Conservation (phyloP, 2,797 vertebrate species). For the Apodemus agrarius region DNA sequence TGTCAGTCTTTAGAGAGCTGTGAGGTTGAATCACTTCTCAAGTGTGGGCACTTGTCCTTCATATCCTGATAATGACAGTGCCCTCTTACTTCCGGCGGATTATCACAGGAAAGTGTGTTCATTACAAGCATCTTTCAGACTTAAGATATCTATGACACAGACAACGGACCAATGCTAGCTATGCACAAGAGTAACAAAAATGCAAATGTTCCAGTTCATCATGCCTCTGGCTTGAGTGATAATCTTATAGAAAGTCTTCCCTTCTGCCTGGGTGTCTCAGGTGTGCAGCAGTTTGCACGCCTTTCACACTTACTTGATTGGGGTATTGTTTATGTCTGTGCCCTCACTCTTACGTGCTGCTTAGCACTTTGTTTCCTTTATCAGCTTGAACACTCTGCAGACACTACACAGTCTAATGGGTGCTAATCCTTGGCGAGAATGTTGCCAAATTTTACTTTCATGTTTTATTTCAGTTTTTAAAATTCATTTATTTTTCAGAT, state of each 20-base stretch:
- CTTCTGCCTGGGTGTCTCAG: neutral
- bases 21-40: slow-evolving; percentile 26
- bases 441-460: neutral
- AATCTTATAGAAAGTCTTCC: neutral
- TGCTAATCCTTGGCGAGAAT: neutral
- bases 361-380: neutral
- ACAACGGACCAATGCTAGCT: neutral
- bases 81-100: neutral
- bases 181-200: neutral
- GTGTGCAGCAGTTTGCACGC: neutral
- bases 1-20: neutral
- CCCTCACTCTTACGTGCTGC: neutral
- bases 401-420: neutral
- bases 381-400: neutral
- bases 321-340: neutral
- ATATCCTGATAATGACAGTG: neutral
- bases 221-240: neutral
- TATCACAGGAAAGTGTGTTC: neutral
- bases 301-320: neutral
- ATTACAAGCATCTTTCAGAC: neutral
- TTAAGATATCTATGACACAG: neutral
- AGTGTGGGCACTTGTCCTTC: neutral
- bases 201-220: neutral
- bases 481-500: slow-evolving; percentile 40
- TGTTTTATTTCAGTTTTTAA: slow-evolving; percentile 35